Base-by-base conservation (phyloP, 2,797 vertebrate species). In the Sparus aurata region DNA sequence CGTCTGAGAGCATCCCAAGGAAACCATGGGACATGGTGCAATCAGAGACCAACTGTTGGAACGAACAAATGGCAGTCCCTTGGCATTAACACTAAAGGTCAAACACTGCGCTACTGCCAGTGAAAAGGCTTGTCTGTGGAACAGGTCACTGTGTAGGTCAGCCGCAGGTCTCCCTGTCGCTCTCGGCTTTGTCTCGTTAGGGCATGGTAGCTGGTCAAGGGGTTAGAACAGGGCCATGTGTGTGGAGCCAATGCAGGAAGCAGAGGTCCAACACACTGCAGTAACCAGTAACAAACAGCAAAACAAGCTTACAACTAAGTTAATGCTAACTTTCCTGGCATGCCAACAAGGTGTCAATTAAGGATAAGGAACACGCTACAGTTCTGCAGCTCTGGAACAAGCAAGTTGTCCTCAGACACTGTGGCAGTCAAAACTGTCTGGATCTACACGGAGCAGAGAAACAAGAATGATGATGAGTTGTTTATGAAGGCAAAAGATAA, bases 81-180 rank as follows among this genome's bases (percentile, higher is more conserved):
- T 67, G 77, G 67, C 63, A 88, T 91, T 86, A 73, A 83, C 68
- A 69, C 71, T 1, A 82, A 90, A 91, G 84, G 82, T 87, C 81
- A 85, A 0, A 59, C 41, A 53, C 45, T 47, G 2, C 63, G 66
- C 74, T 13, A 20, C 64, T 63, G 75, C 65, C 59, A 74, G 69
- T 70, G 60, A 73, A 71, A 71, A 74, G 55, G 38, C 23, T 66
- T 1, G 67, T 52, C 58, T 75, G 80, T 49, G 2, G 7, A 69
- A 62, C 41, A 38, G 71, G 60, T 72, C 69, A 67, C n/a, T 64
- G 74, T 70, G 57, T n/a, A 54, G 78, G 68, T 79, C 72, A 62
- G 74, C 59, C 45, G 15, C 76, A 18, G 77, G 82, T 70, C 69
- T 67, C 18, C 69, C 66, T 3, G 75, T 22, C 68, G 68, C 80